These are phyloP conservation scores for Litoditis marina DNA, from an alignment of 2,888 invertebrate species.

Conservation along the genomic window DNA sequence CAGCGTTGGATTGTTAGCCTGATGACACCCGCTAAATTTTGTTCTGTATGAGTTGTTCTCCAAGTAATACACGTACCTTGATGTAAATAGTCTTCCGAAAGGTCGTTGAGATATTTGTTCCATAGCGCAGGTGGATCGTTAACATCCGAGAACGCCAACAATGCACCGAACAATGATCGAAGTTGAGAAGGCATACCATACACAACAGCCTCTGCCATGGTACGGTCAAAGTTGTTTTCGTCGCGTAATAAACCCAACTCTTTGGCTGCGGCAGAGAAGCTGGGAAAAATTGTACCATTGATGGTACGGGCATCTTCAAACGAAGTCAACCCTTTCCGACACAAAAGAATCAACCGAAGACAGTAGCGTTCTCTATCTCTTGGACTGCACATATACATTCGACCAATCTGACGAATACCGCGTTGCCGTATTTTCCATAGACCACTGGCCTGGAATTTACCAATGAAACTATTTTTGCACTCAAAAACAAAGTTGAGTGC, in stretches of 20 bases:
- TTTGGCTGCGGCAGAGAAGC: not conserved
- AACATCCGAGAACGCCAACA: conserved; percentile 5
- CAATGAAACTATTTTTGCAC: too few species aligned
- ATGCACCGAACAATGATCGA: conserved; percentile 12
- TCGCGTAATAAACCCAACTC: not conserved
- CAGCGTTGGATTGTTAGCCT: too few species aligned
- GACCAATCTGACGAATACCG: not conserved
- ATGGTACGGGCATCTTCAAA: not conserved
- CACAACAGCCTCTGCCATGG: conserved; percentile 4
- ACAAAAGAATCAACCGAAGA: not conserved
- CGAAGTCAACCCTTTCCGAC: not conserved
- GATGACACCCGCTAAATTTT: too few species aligned
- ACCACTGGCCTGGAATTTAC: not conserved
- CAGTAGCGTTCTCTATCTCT: conserved; percentile 1
- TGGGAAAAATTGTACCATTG: not conserved
- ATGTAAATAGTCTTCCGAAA: conserved; percentile 8
- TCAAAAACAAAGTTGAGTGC: too few species aligned
- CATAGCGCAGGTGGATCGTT: conserved; percentile 7
- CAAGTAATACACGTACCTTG: too few species aligned
- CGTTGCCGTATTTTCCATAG: not conserved
- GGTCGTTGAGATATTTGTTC: conserved; percentile 1
- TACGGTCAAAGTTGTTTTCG: not conserved
- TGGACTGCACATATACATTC: not conserved
- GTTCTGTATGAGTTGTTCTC: too few species aligned
- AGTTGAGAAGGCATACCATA: conserved; percentile 21